Evolutionary conservation across 2,797 vertebrate species (phyloP).

Genomic region (Scolopax bukidnonensis): DNA sequence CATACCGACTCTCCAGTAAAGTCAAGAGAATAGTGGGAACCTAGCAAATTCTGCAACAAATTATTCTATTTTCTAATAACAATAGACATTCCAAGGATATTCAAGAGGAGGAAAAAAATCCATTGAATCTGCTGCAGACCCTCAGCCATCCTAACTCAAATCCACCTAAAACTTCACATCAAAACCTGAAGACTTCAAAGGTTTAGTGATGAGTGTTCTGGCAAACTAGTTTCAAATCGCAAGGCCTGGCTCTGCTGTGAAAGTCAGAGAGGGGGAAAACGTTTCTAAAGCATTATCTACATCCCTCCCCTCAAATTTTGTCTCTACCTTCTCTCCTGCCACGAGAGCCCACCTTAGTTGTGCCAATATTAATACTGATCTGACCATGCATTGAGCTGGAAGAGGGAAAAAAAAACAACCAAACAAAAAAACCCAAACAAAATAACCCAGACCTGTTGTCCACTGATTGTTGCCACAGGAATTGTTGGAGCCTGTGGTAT

Average conservation of each 20-base stretch:
- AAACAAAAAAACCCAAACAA: not conserved
- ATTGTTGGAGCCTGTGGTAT: constrained; percentile 92
- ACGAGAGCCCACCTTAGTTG: not conserved
- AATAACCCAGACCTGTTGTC: constrained; percentile 88
- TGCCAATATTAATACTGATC: not conserved
- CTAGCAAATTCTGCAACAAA: not conserved
- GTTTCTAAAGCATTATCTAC: not conserved
- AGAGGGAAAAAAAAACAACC: not conserved
- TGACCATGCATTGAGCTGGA: not conserved
- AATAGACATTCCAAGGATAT: not conserved
- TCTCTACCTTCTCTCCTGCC: not conserved
- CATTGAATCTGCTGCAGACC: not conserved
- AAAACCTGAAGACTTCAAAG: not conserved
- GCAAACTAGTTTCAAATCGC: not conserved
- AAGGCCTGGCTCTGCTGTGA: not conserved
- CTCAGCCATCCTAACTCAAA: not conserved
- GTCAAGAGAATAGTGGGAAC: not conserved
- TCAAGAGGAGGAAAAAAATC: not conserved
- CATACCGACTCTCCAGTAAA: not conserved
- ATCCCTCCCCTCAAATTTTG: not conserved
- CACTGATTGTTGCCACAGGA: constrained; percentile 97
- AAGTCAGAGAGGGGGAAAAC: not conserved
- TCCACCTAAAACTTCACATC: not conserved
- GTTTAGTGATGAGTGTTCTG: not conserved
- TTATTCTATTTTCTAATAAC: not conserved